A percentile compares a stretch with the other conserved stretches of the same genome.
Evolutionary conservation across 2,888 invertebrate genomes (phyloP).

Genomic region (Marronus borbonicus): DNA sequence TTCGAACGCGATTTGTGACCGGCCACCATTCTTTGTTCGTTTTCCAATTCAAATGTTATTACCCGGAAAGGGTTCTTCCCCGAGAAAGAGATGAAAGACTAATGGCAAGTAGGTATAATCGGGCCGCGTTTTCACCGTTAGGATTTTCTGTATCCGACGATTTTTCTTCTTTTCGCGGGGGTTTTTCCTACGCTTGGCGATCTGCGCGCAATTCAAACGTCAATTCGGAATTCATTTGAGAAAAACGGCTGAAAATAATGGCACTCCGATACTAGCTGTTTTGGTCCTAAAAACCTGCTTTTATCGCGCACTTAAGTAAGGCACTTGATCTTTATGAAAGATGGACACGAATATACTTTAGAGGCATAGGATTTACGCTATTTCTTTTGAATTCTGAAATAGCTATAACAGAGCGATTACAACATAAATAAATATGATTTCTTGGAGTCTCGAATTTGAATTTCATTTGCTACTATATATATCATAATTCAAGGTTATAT

Average conservation of each 20-base stretch:
- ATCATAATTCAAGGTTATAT: too few species aligned
- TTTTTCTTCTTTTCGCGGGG: constrained; percentile 17
- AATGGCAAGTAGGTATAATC: constrained; percentile 44
- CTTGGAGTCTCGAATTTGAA: too few species aligned
- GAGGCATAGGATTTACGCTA: too few species aligned
- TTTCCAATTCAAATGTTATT: constrained; percentile 48
- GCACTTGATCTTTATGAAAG: constrained; percentile 13
- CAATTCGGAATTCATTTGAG: constrained; percentile 31
- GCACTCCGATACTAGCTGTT: constrained; percentile 16
- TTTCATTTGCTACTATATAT: too few species aligned
- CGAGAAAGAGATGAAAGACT: constrained; percentile 39
- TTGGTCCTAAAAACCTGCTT: constrained; percentile 10
- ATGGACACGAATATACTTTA: background rate
- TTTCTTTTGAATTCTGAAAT: too few species aligned
- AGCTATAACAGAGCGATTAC: too few species aligned
- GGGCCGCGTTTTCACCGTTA: background rate
- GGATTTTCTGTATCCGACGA: constrained; percentile 41
- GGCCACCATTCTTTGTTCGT: constrained; percentile 31
- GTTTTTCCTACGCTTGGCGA: constrained; percentile 9
- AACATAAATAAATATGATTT: too few species aligned
- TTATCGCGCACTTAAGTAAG: constrained; percentile 22
- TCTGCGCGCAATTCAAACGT: constrained; percentile 35
- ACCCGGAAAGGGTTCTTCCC: constrained; percentile 39
- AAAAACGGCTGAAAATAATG: constrained; percentile 32
- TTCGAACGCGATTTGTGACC: constrained; percentile 42